Conservation (phyloP, 2,797 vertebrate species). For the Danionella dracula region DNA sequence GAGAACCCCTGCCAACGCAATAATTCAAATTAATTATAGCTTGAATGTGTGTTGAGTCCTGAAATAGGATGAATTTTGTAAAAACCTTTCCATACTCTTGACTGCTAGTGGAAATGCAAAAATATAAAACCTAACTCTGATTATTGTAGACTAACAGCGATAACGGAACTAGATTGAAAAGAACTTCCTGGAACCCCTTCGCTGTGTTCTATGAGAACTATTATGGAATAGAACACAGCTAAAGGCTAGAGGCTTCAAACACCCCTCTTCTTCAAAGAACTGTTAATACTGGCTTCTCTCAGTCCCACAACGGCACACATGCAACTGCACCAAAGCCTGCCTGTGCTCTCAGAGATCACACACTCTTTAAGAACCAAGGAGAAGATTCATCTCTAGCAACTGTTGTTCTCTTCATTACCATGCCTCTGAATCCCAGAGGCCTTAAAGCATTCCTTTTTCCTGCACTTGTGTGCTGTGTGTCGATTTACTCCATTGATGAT, state of each 20-base stretch:
- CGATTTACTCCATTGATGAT: conserved; percentile 6
- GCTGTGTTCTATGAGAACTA: too few relatives aligned
- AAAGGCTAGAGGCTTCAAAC: conserved; percentile 17
- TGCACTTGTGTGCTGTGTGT: background rate
- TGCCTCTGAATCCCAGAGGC: conserved; percentile 2
- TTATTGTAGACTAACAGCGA: too few relatives aligned
- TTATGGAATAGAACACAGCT: background rate
- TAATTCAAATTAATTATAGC: too few relatives aligned
- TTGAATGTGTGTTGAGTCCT: too few relatives aligned
- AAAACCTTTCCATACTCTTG: too few relatives aligned
- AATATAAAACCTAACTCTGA: too few relatives aligned
- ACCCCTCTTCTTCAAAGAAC: conserved; percentile 2
- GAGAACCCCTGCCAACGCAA: too few relatives aligned
- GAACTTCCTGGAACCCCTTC: too few relatives aligned
- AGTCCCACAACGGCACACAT: background rate
- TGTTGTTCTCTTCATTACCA: conserved; percentile 15
- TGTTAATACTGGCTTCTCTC: conserved; percentile 1
- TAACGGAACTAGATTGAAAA: too few relatives aligned
- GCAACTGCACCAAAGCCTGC: background rate
- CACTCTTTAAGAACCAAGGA: conserved; percentile 10
- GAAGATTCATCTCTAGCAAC: conserved; percentile 3
- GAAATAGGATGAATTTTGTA: too few relatives aligned
- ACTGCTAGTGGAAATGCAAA: too few relatives aligned
- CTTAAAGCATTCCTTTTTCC: conserved; percentile 18
- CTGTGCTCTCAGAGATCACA: conserved; percentile 4